These are phyloP conservation scores for Colletes latitarsis DNA, from an alignment of 1,140 invertebrate species.

Conservation along the genomic window DNA sequence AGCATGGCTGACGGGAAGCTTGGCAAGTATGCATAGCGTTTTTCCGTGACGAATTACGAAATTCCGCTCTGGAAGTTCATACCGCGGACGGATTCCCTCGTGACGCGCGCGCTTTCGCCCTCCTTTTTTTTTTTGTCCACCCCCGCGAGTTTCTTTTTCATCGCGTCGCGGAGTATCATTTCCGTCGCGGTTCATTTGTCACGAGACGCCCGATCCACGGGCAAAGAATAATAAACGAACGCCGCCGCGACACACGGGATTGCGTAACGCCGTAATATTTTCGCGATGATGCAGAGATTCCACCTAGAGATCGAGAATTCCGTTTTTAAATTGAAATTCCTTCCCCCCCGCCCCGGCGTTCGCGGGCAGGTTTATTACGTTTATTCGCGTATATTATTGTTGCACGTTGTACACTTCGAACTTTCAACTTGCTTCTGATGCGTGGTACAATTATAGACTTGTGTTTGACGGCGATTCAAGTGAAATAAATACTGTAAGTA, in stretches of 20 bases:
- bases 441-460: too few relatives aligned
- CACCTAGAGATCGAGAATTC: neutral
- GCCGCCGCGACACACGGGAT: neutral
- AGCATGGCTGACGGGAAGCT: slow-evolving; percentile 17
- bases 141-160: neutral
- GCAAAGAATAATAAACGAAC: slow-evolving; percentile 3
- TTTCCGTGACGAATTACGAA: slow-evolving; percentile 36
- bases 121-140: too few relatives aligned
- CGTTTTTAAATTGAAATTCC: neutral
- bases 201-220: neutral
- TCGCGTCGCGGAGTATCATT: slow-evolving; percentile 15
- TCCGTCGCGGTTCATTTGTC: slow-evolving; percentile 25
- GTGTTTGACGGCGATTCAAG: too few relatives aligned
- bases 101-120: neutral
- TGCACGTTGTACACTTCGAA: neutral
- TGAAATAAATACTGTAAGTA: too few relatives aligned
- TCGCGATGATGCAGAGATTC: neutral
- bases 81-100: neutral
- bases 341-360: neutral
- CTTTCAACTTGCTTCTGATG: too few relatives aligned
- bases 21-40: slow-evolving; percentile 6
- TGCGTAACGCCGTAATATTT: neutral
- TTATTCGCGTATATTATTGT: neutral
- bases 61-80: slow-evolving; percentile 7
- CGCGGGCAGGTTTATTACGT: neutral